A percentile compares a stretch with the other conserved stretches of the same genome.
Conservation (phyloP, 1,140 invertebrate species). For the Achroia grisella region DNA sequence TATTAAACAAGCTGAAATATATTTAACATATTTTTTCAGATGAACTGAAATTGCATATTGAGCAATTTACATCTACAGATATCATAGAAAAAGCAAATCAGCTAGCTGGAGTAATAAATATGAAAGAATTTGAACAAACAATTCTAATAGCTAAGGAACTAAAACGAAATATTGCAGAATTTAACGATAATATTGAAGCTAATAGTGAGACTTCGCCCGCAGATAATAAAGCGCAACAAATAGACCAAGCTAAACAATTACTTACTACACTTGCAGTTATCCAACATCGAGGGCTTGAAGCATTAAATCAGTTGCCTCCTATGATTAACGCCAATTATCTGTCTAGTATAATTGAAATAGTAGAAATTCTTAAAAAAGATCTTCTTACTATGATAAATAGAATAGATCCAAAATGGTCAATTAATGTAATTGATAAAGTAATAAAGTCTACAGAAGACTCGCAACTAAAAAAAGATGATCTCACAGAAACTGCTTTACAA, state of each 20-base stretch:
- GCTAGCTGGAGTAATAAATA: constrained; percentile 7
- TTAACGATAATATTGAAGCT: not conserved
- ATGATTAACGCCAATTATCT: not conserved
- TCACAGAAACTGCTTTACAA: too few species aligned
- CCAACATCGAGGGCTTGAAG: constrained; percentile 15
- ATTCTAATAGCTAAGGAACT: constrained; percentile 15
- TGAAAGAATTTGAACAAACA: constrained; percentile 10
- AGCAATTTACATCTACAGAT: constrained; percentile 15
- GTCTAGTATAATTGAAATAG: not conserved
- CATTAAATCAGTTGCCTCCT: not conserved
- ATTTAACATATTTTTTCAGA: too few species aligned
- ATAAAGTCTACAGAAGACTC: too few species aligned
- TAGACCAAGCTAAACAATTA: constrained; percentile 9
- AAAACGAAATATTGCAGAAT: constrained; percentile 4
- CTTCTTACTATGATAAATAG: too few species aligned
- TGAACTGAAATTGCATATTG: constrained; percentile 1
- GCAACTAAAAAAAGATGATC: too few species aligned
- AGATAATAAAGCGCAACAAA: constrained; percentile 8
- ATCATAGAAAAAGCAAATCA: constrained; percentile 3
- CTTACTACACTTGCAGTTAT: constrained; percentile 9
- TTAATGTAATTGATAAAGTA: too few species aligned
- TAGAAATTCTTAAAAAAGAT: not conserved
- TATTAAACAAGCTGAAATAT: too few species aligned
- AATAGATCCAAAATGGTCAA: too few species aligned
- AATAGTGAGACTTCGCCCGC: not conserved